Conservation (phyloP, 2,888 invertebrate genomes). For the Mechanitis mazaeus region DNA sequence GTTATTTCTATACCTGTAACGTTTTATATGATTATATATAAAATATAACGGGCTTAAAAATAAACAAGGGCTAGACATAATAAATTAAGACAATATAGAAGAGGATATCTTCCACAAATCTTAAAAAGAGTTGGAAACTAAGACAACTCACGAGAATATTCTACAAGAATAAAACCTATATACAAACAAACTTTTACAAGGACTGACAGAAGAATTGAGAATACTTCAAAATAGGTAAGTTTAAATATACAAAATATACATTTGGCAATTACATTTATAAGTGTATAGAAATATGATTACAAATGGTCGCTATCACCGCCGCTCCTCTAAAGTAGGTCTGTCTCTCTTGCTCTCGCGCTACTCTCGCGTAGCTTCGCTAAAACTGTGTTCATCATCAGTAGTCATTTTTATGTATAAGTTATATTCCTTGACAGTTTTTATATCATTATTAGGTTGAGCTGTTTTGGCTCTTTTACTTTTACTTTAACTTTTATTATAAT, state of each 20-base stretch:
- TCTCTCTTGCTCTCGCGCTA: slow-evolving; percentile 56
- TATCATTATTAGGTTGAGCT: slow-evolving; percentile 2
- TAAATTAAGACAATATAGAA: slow-evolving; percentile 53
- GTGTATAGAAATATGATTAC: slow-evolving; percentile 8
- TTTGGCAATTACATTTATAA: background rate
- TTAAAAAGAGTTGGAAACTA: slow-evolving; percentile 22
- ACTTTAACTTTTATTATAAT: background rate
- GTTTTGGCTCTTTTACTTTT: background rate
- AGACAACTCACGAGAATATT: slow-evolving; percentile 16
- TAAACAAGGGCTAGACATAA: slow-evolving; percentile 51
- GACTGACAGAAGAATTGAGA: slow-evolving; percentile 17
- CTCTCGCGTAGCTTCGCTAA: slow-evolving; percentile 27
- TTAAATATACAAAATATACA: background rate
- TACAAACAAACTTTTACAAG: slow-evolving; percentile 15
- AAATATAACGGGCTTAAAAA: slow-evolving; percentile 65
- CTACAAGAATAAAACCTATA: slow-evolving; percentile 10
- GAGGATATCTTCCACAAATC: slow-evolving; percentile 30
- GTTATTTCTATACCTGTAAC: slow-evolving; percentile 72
- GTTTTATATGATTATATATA: slow-evolving; percentile 67
- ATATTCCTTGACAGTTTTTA: slow-evolving; percentile 9
- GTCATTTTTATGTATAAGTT: slow-evolving; percentile 9
- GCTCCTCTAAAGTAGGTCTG: slow-evolving; percentile 29
- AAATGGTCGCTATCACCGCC: slow-evolving; percentile 21
- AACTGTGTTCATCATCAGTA: slow-evolving; percentile 24
- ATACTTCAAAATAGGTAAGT: slow-evolving; percentile 22